phyloP scores from a whole-genome alignment of 2,113 vertebrate species.

The Protomyctophum bolini region DNA sequence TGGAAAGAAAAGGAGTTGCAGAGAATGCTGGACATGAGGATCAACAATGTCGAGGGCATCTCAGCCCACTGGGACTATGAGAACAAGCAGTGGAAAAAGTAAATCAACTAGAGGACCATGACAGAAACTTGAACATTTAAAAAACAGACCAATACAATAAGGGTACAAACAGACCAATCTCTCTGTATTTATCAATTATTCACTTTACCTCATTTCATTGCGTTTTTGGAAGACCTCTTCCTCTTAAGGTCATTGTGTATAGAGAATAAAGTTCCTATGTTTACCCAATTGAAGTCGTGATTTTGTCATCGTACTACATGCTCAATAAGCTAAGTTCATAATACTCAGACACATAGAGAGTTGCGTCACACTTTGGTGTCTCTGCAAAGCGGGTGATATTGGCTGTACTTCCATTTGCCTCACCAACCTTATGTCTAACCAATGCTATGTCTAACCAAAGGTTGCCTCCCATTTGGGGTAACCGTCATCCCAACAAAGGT shows the following conservation, averaged over 20 bases:
- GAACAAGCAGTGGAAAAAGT: conserved; percentile 96
- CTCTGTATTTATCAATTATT: conserved; percentile 72
- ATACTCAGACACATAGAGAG: no score
- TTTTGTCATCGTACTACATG: neutral
- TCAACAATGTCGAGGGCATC: conserved; percentile 86
- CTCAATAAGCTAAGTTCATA: no score
- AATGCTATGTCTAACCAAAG: no score
- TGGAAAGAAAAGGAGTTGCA: conserved; percentile 87
- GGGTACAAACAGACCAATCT: conserved; percentile 48
- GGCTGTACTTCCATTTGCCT: no score
- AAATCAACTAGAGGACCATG: conserved; percentile 63
- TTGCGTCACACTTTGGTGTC: no score
- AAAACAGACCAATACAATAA: conserved; percentile 49
- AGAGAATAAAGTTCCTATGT: conserved; percentile 79
- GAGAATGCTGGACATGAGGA: conserved; percentile 92
- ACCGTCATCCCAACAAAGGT: no score
- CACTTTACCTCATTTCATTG: conserved; percentile 70
- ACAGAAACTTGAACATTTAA: conserved; percentile 43
- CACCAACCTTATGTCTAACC: no score
- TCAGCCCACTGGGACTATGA: conserved; percentile 93
- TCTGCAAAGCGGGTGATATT: no score
- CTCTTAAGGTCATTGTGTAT: conserved; percentile 73
- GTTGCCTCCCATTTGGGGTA: no score
- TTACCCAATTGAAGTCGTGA: conserved; percentile 20
- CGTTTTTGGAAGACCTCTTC: conserved; percentile 78